These are phyloP conservation scores for Percopsis omiscomaycus DNA, from an alignment of 2,797 vertebrate genomes.

Conservation along the genomic window DNA sequence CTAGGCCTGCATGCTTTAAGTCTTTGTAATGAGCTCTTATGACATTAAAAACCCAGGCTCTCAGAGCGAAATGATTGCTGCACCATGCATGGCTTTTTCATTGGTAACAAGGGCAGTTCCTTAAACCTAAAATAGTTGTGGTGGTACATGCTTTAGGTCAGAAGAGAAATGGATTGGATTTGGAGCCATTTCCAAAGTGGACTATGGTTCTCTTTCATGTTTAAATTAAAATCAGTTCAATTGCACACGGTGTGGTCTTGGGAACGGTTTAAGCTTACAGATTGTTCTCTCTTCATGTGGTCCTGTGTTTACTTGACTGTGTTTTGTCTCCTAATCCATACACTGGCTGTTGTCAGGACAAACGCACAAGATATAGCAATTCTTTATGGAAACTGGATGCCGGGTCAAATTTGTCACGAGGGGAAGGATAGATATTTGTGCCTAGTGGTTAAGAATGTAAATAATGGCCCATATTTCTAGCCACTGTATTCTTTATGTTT, in stretches of 20 bases:
- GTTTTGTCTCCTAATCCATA: background rate
- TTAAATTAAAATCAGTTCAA: conserved; percentile 9
- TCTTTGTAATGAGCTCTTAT: conserved; percentile 56
- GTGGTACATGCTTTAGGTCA: conserved; percentile 63
- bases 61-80: conserved; percentile 62
- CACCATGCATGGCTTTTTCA: conserved; percentile 64
- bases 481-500: background rate
- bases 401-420: background rate
- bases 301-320: conserved; percentile 4
- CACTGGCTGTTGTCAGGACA: background rate
- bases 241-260: conserved; percentile 12
- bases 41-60: conserved; percentile 54
- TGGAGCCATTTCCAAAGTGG: conserved; percentile 27
- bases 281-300: conserved; percentile 2
- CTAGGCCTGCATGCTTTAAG: conserved; percentile 34
- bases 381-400: background rate
- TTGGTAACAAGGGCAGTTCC: conserved; percentile 61
- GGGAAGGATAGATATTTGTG: background rate
- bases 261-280: background rate
- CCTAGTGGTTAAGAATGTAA: background rate
- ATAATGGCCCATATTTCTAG: background rate
- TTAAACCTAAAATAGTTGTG: conserved; percentile 60
- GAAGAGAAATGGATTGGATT: conserved; percentile 30
- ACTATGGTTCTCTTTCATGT: conserved; percentile 40
- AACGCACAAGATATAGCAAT: background rate